phyloP scores from a whole-genome alignment of 2,797 vertebrate genomes.

The Threskiornis aethiopicus region DNA sequence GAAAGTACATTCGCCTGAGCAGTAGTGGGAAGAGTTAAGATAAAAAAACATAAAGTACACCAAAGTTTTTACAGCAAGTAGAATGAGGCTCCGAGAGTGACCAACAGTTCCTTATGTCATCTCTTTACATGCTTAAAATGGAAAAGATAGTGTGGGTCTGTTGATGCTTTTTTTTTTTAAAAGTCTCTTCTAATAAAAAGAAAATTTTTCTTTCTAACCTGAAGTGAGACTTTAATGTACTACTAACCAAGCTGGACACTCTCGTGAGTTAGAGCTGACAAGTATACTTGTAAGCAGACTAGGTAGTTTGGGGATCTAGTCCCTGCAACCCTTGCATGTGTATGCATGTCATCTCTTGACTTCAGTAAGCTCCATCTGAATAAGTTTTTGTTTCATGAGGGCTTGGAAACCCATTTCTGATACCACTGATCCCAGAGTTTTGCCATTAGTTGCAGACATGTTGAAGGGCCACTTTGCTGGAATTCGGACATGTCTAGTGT shows the following conservation, averaged over 20 bases:
- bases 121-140: slow-evolving; percentile 32
- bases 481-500: background rate
- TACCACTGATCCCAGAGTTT: background rate
- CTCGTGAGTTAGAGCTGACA: background rate
- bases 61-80: background rate
- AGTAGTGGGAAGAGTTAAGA: slow-evolving; percentile 29
- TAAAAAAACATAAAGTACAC: slow-evolving; percentile 14
- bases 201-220: background rate
- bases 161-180: background rate
- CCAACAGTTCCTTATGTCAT: slow-evolving; percentile 19
- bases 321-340: background rate
- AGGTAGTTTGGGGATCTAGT: background rate
- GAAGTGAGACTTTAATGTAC: background rate
- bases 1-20: slow-evolving; percentile 7
- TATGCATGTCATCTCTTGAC: background rate
- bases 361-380: background rate
- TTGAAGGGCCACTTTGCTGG: background rate
- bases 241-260: background rate
- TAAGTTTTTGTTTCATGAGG: background rate
- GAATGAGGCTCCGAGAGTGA: background rate
- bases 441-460: background rate
- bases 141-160: background rate
- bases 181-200: background rate
- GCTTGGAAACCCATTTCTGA: background rate
- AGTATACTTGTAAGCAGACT: background rate